Evolutionary conservation across 2,797 vertebrate species (phyloP).

Genomic region (Chelon auratus): DNA sequence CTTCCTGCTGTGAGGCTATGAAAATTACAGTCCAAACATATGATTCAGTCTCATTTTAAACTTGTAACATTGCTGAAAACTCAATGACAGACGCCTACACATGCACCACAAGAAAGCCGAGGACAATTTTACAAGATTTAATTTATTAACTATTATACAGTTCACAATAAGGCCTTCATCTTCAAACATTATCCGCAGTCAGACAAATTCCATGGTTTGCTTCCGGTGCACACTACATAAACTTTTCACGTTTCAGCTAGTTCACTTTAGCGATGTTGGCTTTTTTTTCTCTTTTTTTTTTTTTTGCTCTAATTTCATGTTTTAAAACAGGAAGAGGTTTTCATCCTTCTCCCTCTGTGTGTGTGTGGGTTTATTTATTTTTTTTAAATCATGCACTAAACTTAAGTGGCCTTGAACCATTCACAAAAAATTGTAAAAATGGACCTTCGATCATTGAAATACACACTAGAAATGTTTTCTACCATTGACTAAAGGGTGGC

Average conservation of each 20-base stretch:
- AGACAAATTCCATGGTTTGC: conserved; percentile 90
- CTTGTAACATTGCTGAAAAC: neutral
- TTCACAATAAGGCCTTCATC: conserved; percentile 94
- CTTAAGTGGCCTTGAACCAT: conserved; percentile 86
- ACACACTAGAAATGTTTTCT: conserved; percentile 89
- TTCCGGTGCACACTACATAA: conserved; percentile 80
- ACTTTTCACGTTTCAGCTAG: conserved; percentile 73
- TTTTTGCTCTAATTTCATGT: conserved; percentile 71
- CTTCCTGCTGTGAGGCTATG: neutral
- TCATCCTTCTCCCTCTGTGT: conserved; percentile 69
- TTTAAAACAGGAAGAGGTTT: conserved; percentile 80
- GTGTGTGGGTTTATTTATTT: conserved; percentile 32
- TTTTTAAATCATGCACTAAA: conserved; percentile 90
- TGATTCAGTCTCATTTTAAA: conserved; percentile 1
- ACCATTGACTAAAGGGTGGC: conserved; percentile 86
- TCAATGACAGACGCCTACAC: conserved; percentile 39
- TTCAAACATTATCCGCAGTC: conserved; percentile 91
- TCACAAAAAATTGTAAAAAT: conserved; percentile 86
- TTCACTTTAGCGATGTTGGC: conserved; percentile 74
- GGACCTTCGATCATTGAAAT: conserved; percentile 86
- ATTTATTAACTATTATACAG: conserved; percentile 98
- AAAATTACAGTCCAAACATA: neutral
- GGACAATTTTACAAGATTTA: conserved; percentile 90
- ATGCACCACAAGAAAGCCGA: conserved; percentile 45
- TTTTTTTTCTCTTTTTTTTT: conserved; percentile 54